Evolutionary conservation across 2,888 invertebrate genomes (phyloP).

Genomic region (Cephus pulcher): DNA sequence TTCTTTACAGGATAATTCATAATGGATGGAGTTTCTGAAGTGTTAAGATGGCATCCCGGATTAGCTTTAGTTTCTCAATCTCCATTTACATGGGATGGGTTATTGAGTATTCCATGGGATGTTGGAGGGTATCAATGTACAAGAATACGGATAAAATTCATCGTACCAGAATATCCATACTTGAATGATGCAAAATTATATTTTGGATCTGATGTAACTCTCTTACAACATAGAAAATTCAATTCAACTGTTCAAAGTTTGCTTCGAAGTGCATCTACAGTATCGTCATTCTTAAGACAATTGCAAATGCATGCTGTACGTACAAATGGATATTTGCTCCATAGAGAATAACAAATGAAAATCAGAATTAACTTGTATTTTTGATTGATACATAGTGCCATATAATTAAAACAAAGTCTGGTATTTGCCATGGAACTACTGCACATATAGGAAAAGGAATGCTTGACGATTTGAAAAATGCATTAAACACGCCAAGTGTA

Average conservation of each 20-base stretch:
- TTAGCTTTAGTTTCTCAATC: constrained; percentile 46
- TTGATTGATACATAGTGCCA: neutral
- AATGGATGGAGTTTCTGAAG: constrained; percentile 44
- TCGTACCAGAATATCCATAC: constrained; percentile 52
- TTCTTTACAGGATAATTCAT: constrained; percentile 8
- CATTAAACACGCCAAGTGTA: constrained; percentile 46
- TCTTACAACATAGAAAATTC: constrained; percentile 39
- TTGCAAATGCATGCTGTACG: constrained; percentile 46
- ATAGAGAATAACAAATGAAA: neutral
- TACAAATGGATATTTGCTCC: constrained; percentile 6
- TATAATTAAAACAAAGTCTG: neutral
- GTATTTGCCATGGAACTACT: neutral
- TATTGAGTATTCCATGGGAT: constrained; percentile 37
- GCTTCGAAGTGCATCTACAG: constrained; percentile 37
- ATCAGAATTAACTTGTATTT: neutral
- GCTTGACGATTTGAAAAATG: constrained; percentile 44
- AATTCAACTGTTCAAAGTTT: constrained; percentile 34
- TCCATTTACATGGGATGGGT: constrained; percentile 55
- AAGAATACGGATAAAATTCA: constrained; percentile 47
- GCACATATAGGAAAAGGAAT: constrained; percentile 24
- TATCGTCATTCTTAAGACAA: constrained; percentile 48
- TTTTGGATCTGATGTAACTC: constrained; percentile 48
- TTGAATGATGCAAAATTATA: constrained; percentile 40
- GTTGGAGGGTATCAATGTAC: constrained; percentile 31
- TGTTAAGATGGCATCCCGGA: constrained; percentile 51